Base-by-base conservation (phyloP, 2,797 vertebrate genomes). In the Enteromius fasciolatus region DNA sequence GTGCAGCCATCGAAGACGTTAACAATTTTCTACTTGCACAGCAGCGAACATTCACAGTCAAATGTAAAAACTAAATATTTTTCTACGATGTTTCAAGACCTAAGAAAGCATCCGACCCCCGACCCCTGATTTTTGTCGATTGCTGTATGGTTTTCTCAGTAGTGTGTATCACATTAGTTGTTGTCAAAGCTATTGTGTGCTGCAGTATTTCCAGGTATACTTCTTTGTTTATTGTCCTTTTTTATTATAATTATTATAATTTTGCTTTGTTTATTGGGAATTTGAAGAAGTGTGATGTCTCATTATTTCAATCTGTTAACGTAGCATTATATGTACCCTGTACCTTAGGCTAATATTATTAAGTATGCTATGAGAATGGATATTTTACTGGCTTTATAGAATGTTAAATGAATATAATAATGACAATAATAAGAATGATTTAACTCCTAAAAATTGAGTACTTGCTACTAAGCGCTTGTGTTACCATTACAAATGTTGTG, bases 311-410 rank as follows among this genome's bases (percentile, higher is more conserved):
- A 95, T 96, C 93, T 95, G 94, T 96, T 95, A 95, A 95, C 86
- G 95, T 98, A 97, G 96, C 94, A 92, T 93, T 97, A 91, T 95
- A 94, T 95, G 96, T 98, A 95, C 96, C 94, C 95, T 95, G 93
- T 94, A 95, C 95, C 93, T 97, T 97, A 97, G 95, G 96, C 95
- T 96, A 96, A 95, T 96, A 95, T 96, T 96, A 95, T 93, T 96
- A 96, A 97, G 95, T 97, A 97, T 97, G 96, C 96, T 96, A 97
- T 95, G 95, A 97, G 97, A 96, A 98, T 97, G 97, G 96, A 96
- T 97, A 97, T 97, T 99, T 98, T 97, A 97, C 97, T 96, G 97
- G 97, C 96, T 98, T 97, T 93, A 96, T 98, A 97, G 97, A 97
- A 97, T 97, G 96, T 98, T 97, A 95, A 94, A 96, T 95, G 96